Evolutionary conservation across 1,140 invertebrate genomes (phyloP), one percentile per base, ranked within the genome.

Genomic region (Spodoptera litura): DNA sequence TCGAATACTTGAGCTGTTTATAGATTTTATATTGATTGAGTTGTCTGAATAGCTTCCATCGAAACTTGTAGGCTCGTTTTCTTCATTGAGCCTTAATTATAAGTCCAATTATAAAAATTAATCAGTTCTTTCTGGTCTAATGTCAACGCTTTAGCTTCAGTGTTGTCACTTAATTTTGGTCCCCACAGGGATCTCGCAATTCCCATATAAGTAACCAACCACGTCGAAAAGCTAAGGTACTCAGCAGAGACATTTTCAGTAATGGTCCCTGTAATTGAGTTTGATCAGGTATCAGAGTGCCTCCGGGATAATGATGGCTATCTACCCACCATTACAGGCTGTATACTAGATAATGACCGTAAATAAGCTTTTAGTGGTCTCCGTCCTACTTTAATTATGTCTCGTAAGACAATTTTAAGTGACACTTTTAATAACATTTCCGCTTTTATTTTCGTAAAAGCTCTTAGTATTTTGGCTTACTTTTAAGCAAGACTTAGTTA

Each of bases 241-340:
- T 51, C n/a, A 66, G 61, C 15, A 38, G 61, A 64, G 44, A 51
- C 64, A 68, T 52, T 68, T 52, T 52, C 15, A 25, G 64, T 68
- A 68, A 68, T 52, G 44, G 64, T 15, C 15, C 4, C 15, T 25
- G 15, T 68, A 68, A 68, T 68, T 52, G 44, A 68, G 44, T 68
- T 51, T 27, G 64, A 68, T 68, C 64, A 20, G 20, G 38, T 68
- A 68, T 27, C 44, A 4, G 64, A 68, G 44, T 51, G 44, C 25
- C 20, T 27, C 6, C 9, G 38, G 15, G 44, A 52, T 52, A 68
- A 68, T 68, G 44, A 27, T 52, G 44, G 64, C 12, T 25, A 51
- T 68, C 5, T 68, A 51, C 44, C 10, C 11, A n/a, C 20, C 49
- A 68, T 52, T 51, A 68, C 49, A 10, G n/a, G 38, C 51, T 51